Evolutionary conservation across 2,888 invertebrate genomes (phyloP).

Genomic region (Agriopis marginaria): DNA sequence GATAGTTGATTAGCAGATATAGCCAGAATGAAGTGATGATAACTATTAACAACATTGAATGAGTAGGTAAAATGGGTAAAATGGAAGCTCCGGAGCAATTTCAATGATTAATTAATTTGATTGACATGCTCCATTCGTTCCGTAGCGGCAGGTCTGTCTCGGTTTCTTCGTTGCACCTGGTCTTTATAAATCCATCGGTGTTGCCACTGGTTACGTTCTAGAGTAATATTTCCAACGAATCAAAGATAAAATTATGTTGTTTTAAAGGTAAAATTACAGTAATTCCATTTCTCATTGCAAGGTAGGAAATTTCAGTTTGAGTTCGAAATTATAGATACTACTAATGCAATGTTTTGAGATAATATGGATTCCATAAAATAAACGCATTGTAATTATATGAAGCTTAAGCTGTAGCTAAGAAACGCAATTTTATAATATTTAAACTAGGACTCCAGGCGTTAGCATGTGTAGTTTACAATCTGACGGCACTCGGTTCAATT

Average conservation of each 20-base stretch:
- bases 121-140: slow-evolving; percentile 78
- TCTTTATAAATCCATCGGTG: slow-evolving; percentile 54
- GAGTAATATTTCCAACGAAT: neutral
- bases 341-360: neutral
- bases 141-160: slow-evolving; percentile 74
- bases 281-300: neutral
- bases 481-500: too few species aligned
- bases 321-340: neutral
- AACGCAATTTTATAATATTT: too few species aligned
- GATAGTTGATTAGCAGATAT: neutral
- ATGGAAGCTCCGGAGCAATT: slow-evolving; percentile 62
- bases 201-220: slow-evolving; percentile 2
- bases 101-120: slow-evolving; percentile 81
- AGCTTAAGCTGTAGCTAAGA: too few species aligned
- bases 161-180: slow-evolving; percentile 73
- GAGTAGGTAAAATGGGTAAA: slow-evolving; percentile 63
- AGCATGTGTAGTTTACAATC: too few species aligned
- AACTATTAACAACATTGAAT: slow-evolving; percentile 15
- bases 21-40: neutral
- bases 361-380: neutral
- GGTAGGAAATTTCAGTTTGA: neutral
- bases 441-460: too few species aligned
- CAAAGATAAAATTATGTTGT: neutral
- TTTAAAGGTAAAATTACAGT: neutral
- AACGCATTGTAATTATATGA: too few species aligned